Percentiles rank a stretch among this genome's conserved stretches.
Evolutionary conservation across 2,113 vertebrate species (phyloP).

Genomic region (Oophaga pumilio): DNA sequence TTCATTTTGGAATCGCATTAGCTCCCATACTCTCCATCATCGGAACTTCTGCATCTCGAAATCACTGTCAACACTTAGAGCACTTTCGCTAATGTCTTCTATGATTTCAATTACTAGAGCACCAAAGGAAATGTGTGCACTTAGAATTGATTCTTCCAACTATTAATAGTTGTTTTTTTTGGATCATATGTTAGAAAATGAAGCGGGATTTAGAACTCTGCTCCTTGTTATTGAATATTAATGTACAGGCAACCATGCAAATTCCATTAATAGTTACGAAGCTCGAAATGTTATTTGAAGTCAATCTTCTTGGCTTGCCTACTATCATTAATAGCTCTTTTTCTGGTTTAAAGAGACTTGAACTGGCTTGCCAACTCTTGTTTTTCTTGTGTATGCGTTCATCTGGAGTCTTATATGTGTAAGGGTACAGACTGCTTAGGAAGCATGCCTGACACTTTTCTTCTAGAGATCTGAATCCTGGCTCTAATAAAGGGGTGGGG

Average conservation of each 20-base stretch:
- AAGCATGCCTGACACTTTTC: neutral
- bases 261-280: constrained; percentile 56
- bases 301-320: constrained; percentile 25
- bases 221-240: constrained; percentile 46
- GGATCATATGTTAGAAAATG: constrained; percentile 54
- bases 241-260: constrained; percentile 56
- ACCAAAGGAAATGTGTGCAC: constrained; percentile 55
- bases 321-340: constrained; percentile 51
- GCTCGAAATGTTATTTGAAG: constrained; percentile 52
- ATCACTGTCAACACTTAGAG: constrained; percentile 51
- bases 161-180: constrained; percentile 57
- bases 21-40: constrained; percentile 42
- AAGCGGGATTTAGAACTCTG: constrained; percentile 46
- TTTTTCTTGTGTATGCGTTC: neutral
- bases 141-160: constrained; percentile 55
- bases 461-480: neutral
- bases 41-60: constrained; percentile 42
- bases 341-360: neutral
- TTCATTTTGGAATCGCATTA: constrained; percentile 55
- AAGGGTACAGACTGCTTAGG: neutral
- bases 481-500: too few species aligned
- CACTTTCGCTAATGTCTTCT: constrained; percentile 57
- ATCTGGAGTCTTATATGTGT: neutral
- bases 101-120: constrained; percentile 57
- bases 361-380: neutral